These are phyloP conservation scores for Cyanoramphus novaezelandiae DNA, from an alignment of 2,113 vertebrate species.

Conservation along the genomic window DNA sequence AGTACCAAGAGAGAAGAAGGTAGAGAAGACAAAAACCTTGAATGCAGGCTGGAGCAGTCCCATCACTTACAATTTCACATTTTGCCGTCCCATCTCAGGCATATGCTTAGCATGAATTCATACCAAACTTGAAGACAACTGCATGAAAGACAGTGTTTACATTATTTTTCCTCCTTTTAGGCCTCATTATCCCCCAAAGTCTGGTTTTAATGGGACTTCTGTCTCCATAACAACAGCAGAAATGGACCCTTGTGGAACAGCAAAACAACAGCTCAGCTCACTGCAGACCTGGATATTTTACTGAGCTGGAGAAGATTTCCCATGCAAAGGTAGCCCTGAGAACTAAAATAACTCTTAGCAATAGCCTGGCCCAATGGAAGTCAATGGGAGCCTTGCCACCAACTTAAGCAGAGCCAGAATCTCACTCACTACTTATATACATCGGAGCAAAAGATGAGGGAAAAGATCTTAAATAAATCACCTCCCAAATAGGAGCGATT, in stretches of 20 bases:
- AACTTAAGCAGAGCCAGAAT: background rate
- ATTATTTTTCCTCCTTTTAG: background rate
- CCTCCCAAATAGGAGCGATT: constrained; percentile 72
- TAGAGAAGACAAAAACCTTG: background rate
- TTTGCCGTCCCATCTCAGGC: background rate
- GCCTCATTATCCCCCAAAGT: background rate
- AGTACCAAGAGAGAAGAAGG: background rate
- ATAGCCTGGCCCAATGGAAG: background rate
- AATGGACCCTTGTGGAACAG: background rate
- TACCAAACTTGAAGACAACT: background rate
- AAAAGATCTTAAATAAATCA: constrained; percentile 74
- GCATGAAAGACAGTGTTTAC: rapidly evolving
- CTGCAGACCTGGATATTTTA: constrained; percentile 30
- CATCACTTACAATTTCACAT: background rate
- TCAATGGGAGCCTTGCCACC: background rate
- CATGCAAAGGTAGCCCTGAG: background rate
- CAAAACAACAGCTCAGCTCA: background rate
- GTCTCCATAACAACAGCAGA: background rate
- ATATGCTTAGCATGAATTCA: background rate
- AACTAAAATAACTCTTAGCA: background rate
- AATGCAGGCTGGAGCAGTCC: background rate
- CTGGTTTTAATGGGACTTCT: background rate
- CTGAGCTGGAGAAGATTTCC: constrained; percentile 17
- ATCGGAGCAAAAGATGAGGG: constrained; percentile 58
- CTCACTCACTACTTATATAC: constrained; percentile 26